Evolutionary conservation across 1,140 invertebrate species (phyloP).

Genomic region (Bombus picipes): DNA sequence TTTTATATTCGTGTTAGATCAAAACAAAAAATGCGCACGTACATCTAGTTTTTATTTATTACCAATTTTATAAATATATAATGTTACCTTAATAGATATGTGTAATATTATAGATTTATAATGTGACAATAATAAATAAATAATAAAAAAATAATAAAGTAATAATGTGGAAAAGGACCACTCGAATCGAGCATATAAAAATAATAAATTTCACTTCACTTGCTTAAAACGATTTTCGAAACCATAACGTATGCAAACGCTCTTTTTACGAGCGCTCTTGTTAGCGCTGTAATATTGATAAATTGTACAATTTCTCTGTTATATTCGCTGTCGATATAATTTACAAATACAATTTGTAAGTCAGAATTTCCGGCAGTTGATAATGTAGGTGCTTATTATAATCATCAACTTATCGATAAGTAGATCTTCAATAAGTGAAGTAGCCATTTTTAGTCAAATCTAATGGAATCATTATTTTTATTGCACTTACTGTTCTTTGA

Average conservation of each 20-base stretch:
- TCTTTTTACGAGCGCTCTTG: background rate
- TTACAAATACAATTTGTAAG: background rate
- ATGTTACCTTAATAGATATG: background rate
- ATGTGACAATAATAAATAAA: background rate
- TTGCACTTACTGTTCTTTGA: background rate
- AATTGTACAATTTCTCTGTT: background rate
- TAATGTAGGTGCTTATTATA: background rate
- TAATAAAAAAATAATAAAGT: too few species aligned
- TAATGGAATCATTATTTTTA: background rate
- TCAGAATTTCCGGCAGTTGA: background rate
- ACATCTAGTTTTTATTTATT: background rate
- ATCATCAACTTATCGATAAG: background rate
- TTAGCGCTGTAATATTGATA: background rate
- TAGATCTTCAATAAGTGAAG: background rate
- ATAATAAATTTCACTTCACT: background rate
- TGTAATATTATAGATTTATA: background rate
- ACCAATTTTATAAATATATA: background rate
- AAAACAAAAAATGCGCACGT: background rate
- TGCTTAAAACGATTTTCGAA: background rate
- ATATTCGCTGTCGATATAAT: background rate
- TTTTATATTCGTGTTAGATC: background rate
- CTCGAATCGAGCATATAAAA: background rate
- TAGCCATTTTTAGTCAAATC: conserved; percentile 28
- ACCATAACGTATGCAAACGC: too few species aligned
- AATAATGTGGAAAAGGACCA: background rate